phyloP scores from a whole-genome alignment of 1,140 invertebrate species.

The Papilio helenus region DNA sequence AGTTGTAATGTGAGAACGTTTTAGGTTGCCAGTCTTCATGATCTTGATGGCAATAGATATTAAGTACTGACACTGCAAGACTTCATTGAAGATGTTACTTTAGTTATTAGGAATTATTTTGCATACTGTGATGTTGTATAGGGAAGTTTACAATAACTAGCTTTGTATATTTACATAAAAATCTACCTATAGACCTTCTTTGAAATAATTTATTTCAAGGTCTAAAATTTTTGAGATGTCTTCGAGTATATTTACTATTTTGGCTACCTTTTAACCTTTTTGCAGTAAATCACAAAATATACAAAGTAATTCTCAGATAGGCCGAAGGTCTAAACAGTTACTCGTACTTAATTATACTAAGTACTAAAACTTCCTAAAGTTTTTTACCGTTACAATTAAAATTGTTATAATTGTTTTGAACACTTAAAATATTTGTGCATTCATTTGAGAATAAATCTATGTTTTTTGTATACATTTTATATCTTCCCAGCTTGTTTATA shows the following conservation, averaged over 20 bases:
- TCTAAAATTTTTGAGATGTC: not conserved
- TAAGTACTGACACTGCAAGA: not conserved
- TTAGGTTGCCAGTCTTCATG: constrained; percentile 30
- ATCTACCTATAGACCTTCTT: not conserved
- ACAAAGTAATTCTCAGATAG: not conserved
- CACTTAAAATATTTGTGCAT: not conserved
- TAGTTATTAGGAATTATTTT: not conserved
- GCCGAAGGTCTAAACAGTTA: not conserved
- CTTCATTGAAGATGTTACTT: not conserved
- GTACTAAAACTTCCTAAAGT: not conserved
- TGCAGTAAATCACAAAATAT: not conserved
- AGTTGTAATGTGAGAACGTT: constrained; percentile 50
- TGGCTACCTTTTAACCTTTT: not conserved
- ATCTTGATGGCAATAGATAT: constrained; percentile 2
- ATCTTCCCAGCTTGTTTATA: not conserved
- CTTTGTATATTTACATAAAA: not conserved
- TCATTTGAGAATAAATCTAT: not conserved
- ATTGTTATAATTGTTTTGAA: constrained; percentile 9
- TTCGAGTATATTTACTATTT: not conserved
- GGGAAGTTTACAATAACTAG: not conserved
- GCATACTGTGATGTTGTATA: not conserved
- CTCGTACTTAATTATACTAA: not conserved
- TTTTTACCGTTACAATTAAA: constrained; percentile 31
- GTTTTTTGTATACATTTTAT: not conserved
- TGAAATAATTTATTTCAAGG: not conserved